A percentile compares a stretch with the other conserved stretches of the same genome.
phyloP scores from a whole-genome alignment of 1,140 invertebrate species.

The Acromyrmex echinatior region DNA sequence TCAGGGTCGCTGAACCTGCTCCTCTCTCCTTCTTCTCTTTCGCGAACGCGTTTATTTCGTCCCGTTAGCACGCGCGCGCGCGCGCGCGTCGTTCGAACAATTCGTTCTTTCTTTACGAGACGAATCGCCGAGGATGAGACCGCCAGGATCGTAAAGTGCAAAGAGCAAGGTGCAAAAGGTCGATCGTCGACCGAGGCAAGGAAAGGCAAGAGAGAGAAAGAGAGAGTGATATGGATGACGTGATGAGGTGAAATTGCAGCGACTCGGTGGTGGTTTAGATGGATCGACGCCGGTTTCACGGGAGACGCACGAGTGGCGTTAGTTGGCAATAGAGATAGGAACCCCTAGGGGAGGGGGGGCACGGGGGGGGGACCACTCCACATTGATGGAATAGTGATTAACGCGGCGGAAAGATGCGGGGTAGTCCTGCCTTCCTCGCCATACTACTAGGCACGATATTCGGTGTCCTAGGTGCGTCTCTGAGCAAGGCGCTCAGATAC shows the following conservation, averaged over 20 bases:
- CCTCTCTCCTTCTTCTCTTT: not conserved
- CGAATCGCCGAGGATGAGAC: conserved; percentile 59
- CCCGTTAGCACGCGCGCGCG: conserved; percentile 27
- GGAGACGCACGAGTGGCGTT: conserved; percentile 58
- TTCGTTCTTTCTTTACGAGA: conserved; percentile 15
- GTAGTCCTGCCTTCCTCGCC: conserved; percentile 86
- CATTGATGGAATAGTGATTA: conserved; percentile 65
- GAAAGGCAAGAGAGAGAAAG: not conserved
- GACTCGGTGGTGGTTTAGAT: conserved; percentile 61
- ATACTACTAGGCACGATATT: conserved; percentile 89
- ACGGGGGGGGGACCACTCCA: conserved; percentile 46
- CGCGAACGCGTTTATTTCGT: conserved; percentile 35
- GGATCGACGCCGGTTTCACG: conserved; percentile 71
- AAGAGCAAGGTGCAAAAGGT: conserved; percentile 53
- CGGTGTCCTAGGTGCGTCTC: conserved; percentile 89
- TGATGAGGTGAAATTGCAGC: conserved; percentile 64
- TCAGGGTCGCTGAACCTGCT: conserved; percentile 61
- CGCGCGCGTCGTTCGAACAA: not conserved
- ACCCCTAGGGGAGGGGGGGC: conserved; percentile 21
- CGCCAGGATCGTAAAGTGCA: conserved; percentile 61
- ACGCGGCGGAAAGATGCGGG: conserved; percentile 80
- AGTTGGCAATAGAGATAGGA: conserved; percentile 29
- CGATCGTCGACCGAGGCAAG: conserved; percentile 48
- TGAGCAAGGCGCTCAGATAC: conserved; percentile 91
- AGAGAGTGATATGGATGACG: conserved; percentile 61